A percentile compares a stretch with the other conserved stretches of the same genome.
phyloP scores from a whole-genome alignment of 2,888 invertebrate genomes.

The Drosophila mimetica region DNA sequence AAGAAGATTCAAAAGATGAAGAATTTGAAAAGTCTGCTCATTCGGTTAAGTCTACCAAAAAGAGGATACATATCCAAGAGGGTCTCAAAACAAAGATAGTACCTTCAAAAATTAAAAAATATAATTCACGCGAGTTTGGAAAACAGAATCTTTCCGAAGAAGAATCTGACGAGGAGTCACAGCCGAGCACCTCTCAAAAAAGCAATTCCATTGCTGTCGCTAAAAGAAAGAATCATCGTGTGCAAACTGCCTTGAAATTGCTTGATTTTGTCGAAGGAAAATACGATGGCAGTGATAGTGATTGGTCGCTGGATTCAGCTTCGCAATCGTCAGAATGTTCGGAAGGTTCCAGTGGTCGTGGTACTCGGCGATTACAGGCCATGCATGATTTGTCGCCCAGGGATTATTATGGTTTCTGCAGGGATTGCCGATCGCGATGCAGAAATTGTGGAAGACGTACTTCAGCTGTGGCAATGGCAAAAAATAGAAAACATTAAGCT shows the following conservation, averaged over 20 bases:
- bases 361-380: neutral
- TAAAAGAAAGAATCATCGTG: neutral
- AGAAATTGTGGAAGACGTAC: neutral
- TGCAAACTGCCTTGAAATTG: constrained; percentile 10
- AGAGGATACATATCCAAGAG: too few relatives aligned
- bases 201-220: neutral
- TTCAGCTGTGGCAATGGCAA: neutral
- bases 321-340: too few relatives aligned
- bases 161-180: neutral
- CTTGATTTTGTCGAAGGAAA: neutral
- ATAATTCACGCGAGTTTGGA: too few relatives aligned
- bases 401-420: neutral
- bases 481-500: too few relatives aligned
- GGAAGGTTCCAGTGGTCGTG: neutral
- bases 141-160: neutral
- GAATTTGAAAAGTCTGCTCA: too few relatives aligned
- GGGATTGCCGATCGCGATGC: constrained; percentile 1
- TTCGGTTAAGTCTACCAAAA: too few relatives aligned
- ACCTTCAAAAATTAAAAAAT: too few relatives aligned
- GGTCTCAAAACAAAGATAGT: too few relatives aligned
- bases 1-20: neutral
- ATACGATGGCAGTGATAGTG: neutral
- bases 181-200: neutral
- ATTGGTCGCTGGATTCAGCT: neutral
- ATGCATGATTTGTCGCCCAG: neutral